Conservation (phyloP, 2,888 invertebrate species). For the Muschampia plurimacula region DNA sequence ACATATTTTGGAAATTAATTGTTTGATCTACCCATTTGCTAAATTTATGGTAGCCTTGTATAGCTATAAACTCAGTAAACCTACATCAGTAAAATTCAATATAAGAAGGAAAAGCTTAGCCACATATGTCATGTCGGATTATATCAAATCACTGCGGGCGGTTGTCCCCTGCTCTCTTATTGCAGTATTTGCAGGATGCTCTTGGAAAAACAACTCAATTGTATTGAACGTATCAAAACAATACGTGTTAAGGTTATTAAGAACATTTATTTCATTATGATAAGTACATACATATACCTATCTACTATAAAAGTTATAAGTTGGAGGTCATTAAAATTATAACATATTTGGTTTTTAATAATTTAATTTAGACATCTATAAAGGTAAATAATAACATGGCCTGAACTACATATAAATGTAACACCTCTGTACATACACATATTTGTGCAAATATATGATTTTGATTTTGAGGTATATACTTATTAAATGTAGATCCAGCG, state of each 20-base stretch:
- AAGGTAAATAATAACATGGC: too few species aligned
- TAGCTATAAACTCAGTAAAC: slow-evolving; percentile 8
- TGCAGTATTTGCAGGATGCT: slow-evolving; percentile 52
- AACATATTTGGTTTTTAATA: too few species aligned
- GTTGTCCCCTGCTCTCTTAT: slow-evolving; percentile 57
- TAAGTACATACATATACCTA: too few species aligned
- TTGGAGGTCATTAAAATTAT: too few species aligned
- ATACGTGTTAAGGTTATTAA: background rate
- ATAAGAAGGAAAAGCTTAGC: slow-evolving; percentile 65
- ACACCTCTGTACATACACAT: too few species aligned
- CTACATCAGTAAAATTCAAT: slow-evolving; percentile 59
- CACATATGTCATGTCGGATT: slow-evolving; percentile 75
- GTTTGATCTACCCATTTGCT: background rate
- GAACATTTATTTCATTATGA: background rate
- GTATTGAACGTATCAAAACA: background rate
- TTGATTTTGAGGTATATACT: too few species aligned
- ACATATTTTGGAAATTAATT: background rate
- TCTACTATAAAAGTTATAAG: too few species aligned
- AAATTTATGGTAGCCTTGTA: background rate
- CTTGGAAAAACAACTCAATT: slow-evolving; percentile 47
- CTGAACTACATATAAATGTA: too few species aligned
- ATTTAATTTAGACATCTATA: too few species aligned
- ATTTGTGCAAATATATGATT: too few species aligned
- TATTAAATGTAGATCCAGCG: too few species aligned
- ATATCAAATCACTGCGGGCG: slow-evolving; percentile 73